Evolutionary conservation across 2,888 invertebrate genomes (phyloP).

Genomic region (Dromius quadrimaculatus): DNA sequence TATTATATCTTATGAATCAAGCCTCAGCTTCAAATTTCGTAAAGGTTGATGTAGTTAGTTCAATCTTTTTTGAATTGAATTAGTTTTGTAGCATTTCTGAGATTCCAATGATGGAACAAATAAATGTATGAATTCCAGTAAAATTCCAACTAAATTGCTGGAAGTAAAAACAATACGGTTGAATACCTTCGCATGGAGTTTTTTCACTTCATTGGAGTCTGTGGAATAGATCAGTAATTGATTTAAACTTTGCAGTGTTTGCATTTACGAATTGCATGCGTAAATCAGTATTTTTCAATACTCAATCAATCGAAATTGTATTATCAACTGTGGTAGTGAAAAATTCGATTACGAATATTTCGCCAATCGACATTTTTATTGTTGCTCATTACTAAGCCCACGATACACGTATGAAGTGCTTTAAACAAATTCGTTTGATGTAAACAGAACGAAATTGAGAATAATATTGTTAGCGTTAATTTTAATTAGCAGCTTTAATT

Average conservation of each 20-base stretch:
- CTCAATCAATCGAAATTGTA: slow-evolving; percentile 11
- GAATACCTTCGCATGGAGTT: not conserved
- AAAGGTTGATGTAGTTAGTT: too few species aligned
- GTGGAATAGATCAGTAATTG: not conserved
- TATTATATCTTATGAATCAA: too few species aligned
- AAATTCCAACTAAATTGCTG: too few species aligned
- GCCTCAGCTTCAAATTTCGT: too few species aligned
- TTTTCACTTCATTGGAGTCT: too few species aligned
- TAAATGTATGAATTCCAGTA: too few species aligned
- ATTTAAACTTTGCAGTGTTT: too few species aligned
- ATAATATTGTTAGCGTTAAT: slow-evolving; percentile 49
- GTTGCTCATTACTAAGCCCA: slow-evolving; percentile 1
- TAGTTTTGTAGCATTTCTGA: too few species aligned
- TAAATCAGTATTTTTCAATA: not conserved
- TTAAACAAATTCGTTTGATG: slow-evolving; percentile 42
- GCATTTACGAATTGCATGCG: too few species aligned
- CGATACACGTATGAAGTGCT: not conserved
- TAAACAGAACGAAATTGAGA: slow-evolving; percentile 42
- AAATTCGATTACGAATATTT: slow-evolving; percentile 11
- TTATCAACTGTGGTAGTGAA: not conserved
- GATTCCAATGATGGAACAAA: too few species aligned
- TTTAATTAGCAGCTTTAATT: slow-evolving; percentile 49
- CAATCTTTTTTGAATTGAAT: too few species aligned
- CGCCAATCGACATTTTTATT: slow-evolving; percentile 13
- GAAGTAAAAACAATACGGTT: not conserved